Base-by-base conservation (phyloP, 2,797 vertebrate genomes). In the Melanotaenia nigrans region DNA sequence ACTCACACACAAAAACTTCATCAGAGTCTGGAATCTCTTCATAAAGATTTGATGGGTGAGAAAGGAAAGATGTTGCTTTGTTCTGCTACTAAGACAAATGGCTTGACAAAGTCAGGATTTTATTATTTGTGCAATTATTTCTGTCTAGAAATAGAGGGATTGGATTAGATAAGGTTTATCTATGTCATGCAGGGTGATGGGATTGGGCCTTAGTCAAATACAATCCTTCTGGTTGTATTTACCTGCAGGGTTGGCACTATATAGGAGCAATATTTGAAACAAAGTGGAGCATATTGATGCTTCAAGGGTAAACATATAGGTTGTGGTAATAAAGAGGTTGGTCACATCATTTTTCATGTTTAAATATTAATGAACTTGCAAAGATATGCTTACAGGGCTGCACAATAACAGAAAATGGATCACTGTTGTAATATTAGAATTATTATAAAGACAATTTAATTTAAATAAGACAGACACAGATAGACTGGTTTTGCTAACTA, bases 1-100 rank as follows among this genome's bases (percentile, higher is more conserved):
- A 89, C 65, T 92, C 83, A 79, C 65, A 70, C 72, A 82, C 68
- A 68, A 64, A 85, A 79, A 79, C 77, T 75, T 77, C 67, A 66
- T 85, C 76, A 71, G 72, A 75, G 64, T 85, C 61, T 2, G 62
- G 76, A 72, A 76, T 78, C 61, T 67, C 61, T 69, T 78, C 75
- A 70, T 63, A 69, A 75, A 83, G 61, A 81, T 28, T 11, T 2
- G 42, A 49, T 20, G 59, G 33, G 24, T 47, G 61, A 12, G 35
- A 42, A 25, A 12, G 40, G 69, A 60, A 78, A 20, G 61, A 63
- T 22, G 75, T 64, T 24, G 14, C 68, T 86, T 89, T 85, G 81
- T 90, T 86, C 74, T 16, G 65, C 63, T 22, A 68, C 66, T 28
- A 45, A 82, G 66, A 87, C 79, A 79, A 85, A 83, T 62, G 42